Conservation (phyloP, 2,888 invertebrate species). For the Trimorus sp. region DNA sequence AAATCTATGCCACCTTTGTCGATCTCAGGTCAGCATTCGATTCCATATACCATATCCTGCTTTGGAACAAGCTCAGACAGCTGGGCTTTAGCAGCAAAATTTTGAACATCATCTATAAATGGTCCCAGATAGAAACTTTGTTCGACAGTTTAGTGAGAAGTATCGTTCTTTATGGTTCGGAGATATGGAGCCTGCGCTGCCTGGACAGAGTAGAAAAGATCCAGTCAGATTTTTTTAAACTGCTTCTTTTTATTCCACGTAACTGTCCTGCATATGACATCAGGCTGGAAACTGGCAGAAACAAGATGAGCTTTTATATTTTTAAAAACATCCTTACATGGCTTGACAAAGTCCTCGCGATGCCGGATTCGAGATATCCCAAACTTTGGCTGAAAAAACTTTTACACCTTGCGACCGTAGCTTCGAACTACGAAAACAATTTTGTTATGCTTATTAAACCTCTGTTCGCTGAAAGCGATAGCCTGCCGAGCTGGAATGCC, state of each 20-base stretch:
- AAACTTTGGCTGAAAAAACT: slow-evolving; percentile 1
- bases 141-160: slow-evolving; percentile 1
- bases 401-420: neutral
- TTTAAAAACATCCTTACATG: neutral
- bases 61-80: slow-evolving; percentile 10
- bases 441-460: neutral
- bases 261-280: slow-evolving; percentile 12
- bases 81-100: slow-evolving; percentile 18
- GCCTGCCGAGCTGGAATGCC: neutral
- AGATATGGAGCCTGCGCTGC: neutral
- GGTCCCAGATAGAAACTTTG: neutral
- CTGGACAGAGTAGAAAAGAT: slow-evolving; percentile 5
- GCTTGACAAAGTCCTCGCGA: slow-evolving; percentile 2
- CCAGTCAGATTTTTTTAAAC: slow-evolving; percentile 1
- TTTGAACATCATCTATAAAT: neutral
- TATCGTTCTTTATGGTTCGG: neutral
- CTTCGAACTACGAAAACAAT: neutral
- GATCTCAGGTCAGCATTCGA: slow-evolving; percentile 22
- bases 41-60: neutral
- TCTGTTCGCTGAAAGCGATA: neutral
- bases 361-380: neutral
- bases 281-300: slow-evolving; percentile 2
- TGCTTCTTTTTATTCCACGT: neutral
- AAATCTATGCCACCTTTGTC: slow-evolving; percentile 10
- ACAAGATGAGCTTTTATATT: neutral